A percentile compares a stretch with the other conserved stretches of the same genome.
Conservation (phyloP, 2,888 invertebrate species). For the Leistus spinibarbis region DNA sequence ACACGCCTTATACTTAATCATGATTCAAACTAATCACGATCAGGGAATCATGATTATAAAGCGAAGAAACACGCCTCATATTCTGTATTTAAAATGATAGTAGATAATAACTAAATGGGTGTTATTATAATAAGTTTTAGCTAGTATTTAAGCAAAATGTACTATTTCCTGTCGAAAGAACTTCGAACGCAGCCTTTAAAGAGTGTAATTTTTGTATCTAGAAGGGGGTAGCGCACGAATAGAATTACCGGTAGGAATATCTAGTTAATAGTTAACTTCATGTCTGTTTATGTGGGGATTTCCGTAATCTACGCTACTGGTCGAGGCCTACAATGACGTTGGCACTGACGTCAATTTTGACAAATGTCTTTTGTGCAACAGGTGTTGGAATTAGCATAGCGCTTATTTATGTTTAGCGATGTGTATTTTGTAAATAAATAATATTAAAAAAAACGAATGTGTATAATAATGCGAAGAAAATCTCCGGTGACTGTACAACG, state of each 20-base stretch:
- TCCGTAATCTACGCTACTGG: slow-evolving; percentile 22
- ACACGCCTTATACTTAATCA: too few relatives aligned
- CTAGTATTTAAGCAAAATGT: too few relatives aligned
- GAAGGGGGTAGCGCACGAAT: background rate
- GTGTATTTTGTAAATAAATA: background rate
- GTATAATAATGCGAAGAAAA: slow-evolving; percentile 56
- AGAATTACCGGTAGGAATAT: background rate
- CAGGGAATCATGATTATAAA: too few relatives aligned
- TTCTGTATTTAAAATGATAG: too few relatives aligned
- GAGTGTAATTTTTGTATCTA: too few relatives aligned
- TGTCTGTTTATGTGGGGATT: too few relatives aligned
- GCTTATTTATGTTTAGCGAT: background rate
- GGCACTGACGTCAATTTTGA: slow-evolving; percentile 31
- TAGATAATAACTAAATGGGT: too few relatives aligned
- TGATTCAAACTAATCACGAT: too few relatives aligned
- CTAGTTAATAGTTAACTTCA: background rate
- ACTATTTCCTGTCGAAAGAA: too few relatives aligned
- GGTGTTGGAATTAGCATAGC: slow-evolving; percentile 17
- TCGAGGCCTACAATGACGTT: slow-evolving; percentile 3
- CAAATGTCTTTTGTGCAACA: slow-evolving; percentile 28
- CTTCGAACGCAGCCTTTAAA: too few relatives aligned
- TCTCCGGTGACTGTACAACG: slow-evolving; percentile 72
- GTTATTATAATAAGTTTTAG: too few relatives aligned
- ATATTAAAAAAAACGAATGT: background rate
- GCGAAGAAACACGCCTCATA: too few relatives aligned